phyloP scores from a whole-genome alignment of 2,113 vertebrate species.

The Clarias magur region DNA sequence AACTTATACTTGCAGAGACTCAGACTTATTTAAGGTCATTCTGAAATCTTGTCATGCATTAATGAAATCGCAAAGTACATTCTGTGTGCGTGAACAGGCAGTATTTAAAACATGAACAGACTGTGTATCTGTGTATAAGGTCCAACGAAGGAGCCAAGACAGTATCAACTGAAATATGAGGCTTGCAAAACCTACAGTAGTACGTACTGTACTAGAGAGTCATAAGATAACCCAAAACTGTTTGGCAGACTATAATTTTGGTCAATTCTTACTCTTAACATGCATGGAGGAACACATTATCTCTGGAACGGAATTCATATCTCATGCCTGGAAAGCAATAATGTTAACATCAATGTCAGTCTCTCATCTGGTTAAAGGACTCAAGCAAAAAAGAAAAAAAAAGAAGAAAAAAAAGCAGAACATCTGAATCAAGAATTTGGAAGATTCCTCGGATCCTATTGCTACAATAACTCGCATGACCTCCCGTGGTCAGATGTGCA shows the following conservation, averaged over 20 bases:
- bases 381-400: neutral
- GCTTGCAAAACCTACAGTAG: neutral
- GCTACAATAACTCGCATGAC: neutral
- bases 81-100: neutral
- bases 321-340: neutral
- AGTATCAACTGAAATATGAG: neutral
- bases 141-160: neutral
- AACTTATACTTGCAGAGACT: conserved; percentile 23
- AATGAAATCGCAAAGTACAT: neutral
- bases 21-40: conserved; percentile 2
- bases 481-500: neutral
- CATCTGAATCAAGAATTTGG: neutral
- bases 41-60: neutral
- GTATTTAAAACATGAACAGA: neutral
- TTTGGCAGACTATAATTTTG: neutral
- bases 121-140: neutral
- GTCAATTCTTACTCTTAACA: neutral
- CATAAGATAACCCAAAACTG: neutral
- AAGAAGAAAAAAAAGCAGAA: neutral
- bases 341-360: neutral
- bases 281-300: conserved; percentile 10
- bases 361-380: neutral
- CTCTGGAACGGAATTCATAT: neutral
- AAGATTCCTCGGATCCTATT: neutral
- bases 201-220: neutral